These are phyloP conservation scores for Accipiter cooperii DNA, from an alignment of 2,113 vertebrate species.

Conservation along the genomic window DNA sequence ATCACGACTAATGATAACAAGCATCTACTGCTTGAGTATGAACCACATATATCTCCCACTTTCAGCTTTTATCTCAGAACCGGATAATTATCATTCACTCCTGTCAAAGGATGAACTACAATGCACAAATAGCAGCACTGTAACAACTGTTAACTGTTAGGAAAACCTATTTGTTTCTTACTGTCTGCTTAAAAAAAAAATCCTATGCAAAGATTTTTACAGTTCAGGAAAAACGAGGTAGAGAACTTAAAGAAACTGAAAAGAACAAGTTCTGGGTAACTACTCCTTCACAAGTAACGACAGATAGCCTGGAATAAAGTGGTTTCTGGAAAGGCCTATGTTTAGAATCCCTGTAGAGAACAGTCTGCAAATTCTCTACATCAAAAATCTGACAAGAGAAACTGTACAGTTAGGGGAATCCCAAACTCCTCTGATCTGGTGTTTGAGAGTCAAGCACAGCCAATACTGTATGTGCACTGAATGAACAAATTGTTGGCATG, in stretches of 20 bases:
- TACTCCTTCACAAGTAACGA: neutral
- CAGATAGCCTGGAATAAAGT: neutral
- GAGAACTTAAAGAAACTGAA: neutral
- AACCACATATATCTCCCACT: neutral
- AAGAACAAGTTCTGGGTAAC: neutral
- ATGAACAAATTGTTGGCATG: neutral
- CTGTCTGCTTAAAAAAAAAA: neutral
- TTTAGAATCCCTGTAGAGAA: neutral
- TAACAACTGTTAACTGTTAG: neutral
- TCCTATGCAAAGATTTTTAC: neutral
- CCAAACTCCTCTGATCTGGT: neutral
- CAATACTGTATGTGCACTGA: neutral
- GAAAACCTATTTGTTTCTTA: neutral
- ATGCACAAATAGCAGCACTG: neutral
- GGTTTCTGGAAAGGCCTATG: neutral
- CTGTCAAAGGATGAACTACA: neutral
- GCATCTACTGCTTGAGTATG: neutral
- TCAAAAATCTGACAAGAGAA: neutral
- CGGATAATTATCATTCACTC: neutral
- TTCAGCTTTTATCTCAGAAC: neutral
- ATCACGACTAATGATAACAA: neutral
- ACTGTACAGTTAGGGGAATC: neutral
- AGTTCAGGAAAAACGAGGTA: neutral
- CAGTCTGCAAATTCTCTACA: neutral
- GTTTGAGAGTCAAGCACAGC: neutral